These are phyloP conservation scores for Pholis gunnellus DNA, from an alignment of 2,113 vertebrate species.

Conservation along the genomic window DNA sequence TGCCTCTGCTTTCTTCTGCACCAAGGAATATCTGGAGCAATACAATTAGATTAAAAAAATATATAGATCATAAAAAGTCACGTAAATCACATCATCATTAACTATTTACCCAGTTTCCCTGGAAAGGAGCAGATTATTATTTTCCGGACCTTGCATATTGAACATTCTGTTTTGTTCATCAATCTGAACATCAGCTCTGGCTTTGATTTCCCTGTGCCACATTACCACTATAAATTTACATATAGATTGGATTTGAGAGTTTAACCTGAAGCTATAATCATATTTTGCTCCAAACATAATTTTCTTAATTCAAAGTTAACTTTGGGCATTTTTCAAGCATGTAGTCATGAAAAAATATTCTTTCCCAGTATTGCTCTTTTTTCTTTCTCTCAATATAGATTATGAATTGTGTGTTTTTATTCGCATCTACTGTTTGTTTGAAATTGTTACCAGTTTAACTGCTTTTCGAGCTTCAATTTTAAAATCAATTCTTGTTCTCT, in stretches of 20 bases:
- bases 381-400: not conserved
- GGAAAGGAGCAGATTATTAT: constrained; percentile 58
- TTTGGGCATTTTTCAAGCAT: constrained; percentile 46
- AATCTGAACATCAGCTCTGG: constrained; percentile 77
- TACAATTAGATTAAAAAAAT: not conserved
- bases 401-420: not conserved
- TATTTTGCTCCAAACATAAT: constrained; percentile 79
- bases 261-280: constrained; percentile 82
- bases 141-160: constrained; percentile 52
- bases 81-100: constrained; percentile 14
- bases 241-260: constrained; percentile 86
- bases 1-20: constrained; percentile 24
- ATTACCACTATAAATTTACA: constrained; percentile 82
- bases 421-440: not conserved
- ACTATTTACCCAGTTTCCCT: constrained; percentile 27
- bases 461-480: not conserved
- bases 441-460: not conserved
- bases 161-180: constrained; percentile 74
- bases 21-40: not conserved
- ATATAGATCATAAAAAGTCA: not conserved
- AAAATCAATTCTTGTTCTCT: not conserved
- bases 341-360: not conserved
- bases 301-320: constrained; percentile 73
- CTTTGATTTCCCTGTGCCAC: constrained; percentile 79
- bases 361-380: not conserved